Base-by-base conservation (phyloP, 2,888 invertebrate genomes). In the Autographa pulchrina region DNA sequence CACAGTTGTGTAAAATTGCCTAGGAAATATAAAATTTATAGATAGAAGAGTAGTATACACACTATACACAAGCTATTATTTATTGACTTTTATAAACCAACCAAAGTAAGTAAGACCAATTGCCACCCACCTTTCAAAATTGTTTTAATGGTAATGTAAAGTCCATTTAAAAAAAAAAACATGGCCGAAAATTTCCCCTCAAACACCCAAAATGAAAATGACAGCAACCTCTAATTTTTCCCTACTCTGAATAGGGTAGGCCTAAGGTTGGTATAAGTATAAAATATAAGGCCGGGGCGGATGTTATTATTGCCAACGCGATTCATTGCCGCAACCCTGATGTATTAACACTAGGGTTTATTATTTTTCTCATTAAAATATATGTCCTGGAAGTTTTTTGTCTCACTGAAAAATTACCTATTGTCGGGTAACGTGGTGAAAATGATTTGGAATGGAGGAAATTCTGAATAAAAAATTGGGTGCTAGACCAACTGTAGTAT, bases 231-330 rank as follows among this genome's bases (percentile, higher is more conserved):
- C 81, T 82, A 35, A 13, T 18, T 0, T 0, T 7, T 0, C 5
- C 0, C 71, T 83, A 67, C 77, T 74, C 83, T 83, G 35, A 73
- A 54, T 6, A 8, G 14, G 48, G 68, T 73, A 77, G 81, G 83
- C 84, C 77, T 72, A 64, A 77, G 68, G 69, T 71, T 69, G 75
- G 72, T 75, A 81, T 77, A 84, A 78, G 78, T 83, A 85, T 80
- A 81, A 81, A 86, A 79, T 85, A 85, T 85, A 85, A 80, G 79
- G 67, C 72, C 60, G 59, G 63, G 65, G 63, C 81, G 82, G 84
- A 82, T 86, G 82, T 86, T 86, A 82, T 86, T 86, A 85, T 84
- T 84, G 75, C 72, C 71, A 67, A 80, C 75, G 77, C 79, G 77
- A 84, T 79, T 84, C 84, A 80, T 82, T 85, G 84, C 86, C 72